These are phyloP conservation scores for Dendrocincla fuliginosa DNA, from an alignment of 2,797 vertebrate genomes.

Conservation along the genomic window DNA sequence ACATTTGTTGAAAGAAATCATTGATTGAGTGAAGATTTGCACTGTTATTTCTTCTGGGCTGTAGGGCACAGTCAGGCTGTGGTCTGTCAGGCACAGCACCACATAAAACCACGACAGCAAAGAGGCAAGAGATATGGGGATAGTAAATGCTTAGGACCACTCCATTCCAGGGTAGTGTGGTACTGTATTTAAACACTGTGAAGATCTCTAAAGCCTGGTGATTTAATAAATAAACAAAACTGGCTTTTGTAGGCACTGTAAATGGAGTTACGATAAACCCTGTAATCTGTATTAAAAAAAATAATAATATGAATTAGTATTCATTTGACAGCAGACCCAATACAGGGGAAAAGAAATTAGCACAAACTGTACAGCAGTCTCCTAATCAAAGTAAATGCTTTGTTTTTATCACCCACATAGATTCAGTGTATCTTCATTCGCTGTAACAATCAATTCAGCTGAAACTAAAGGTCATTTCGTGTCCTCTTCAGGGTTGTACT, in stretches of 20 bases:
- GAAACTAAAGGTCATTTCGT: not conserved
- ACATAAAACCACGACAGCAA: not conserved
- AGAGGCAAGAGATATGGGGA: not conserved
- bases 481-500: not conserved
- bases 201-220: not conserved
- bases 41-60: not conserved
- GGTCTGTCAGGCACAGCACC: not conserved
- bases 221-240: not conserved
- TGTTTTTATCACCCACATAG: not conserved
- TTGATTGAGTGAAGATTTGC: not conserved
- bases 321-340: not conserved
- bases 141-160: not conserved
- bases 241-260: not conserved
- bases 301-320: not conserved
- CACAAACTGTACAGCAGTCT: not conserved
- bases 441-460: not conserved
- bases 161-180: not conserved
- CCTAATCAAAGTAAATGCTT: not conserved
- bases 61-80: not conserved
- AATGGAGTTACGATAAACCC: not conserved
- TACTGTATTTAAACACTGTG: not conserved
- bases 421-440: not conserved
- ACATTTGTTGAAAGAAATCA: not conserved
- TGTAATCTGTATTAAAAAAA: not conserved
- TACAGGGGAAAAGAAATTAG: not conserved